phyloP scores from a whole-genome alignment of 2,797 vertebrate genomes.

The Cyclura pinguis region DNA sequence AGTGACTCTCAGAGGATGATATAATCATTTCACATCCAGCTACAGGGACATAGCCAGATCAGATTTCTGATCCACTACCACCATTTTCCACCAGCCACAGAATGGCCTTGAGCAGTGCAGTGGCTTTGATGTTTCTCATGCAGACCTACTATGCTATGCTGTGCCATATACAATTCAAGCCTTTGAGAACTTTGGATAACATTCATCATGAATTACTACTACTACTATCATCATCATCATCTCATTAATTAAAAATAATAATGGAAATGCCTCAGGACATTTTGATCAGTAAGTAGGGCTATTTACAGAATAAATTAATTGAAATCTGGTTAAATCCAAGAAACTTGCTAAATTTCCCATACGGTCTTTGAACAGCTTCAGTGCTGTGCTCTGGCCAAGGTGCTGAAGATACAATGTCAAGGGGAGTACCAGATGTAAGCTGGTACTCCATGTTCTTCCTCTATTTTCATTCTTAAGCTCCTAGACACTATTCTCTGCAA shows the following conservation, averaged over 20 bases:
- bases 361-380: neutral
- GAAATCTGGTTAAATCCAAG: neutral
- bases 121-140: too few species aligned
- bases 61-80: too few species aligned
- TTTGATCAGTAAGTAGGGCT: neutral
- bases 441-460: neutral
- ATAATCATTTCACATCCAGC: too few species aligned
- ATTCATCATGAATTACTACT: too few species aligned
- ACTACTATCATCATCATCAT: too few species aligned
- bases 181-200: too few species aligned
- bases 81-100: too few species aligned
- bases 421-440: neutral
- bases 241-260: neutral
- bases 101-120: too few species aligned
- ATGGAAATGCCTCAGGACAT: neutral
- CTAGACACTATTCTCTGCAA: neutral
- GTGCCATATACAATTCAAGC: too few species aligned
- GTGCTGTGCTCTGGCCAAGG: conserved; percentile 57
- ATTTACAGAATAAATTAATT: neutral
- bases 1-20: too few species aligned
- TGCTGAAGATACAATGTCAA: conserved; percentile 58
- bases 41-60: too few species aligned
- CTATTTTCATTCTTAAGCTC: neutral
- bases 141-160: too few species aligned
- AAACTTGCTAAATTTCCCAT: neutral